Evolutionary conservation across 2,888 invertebrate genomes (phyloP), one percentile per base, ranked within the genome.

Genomic region (Orchesellides sinensis): DNA sequence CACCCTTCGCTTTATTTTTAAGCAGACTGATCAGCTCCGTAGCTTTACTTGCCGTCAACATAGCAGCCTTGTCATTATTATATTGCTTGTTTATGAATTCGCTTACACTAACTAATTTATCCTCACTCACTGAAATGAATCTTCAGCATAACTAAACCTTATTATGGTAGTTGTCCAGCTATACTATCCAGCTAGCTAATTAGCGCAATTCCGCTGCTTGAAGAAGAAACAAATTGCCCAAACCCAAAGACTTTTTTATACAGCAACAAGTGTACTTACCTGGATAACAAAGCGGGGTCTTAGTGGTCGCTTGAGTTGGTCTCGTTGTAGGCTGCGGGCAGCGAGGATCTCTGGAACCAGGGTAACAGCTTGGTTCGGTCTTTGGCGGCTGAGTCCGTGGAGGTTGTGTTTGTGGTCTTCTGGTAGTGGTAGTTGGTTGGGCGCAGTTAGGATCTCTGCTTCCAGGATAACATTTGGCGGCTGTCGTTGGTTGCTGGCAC

Each of bases 341-440:
- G 5, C 17, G 17, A 6, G 54, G 54, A 54, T 54, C 23, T 21
- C 25, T 54, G 21, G 23, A 23, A 14, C 54, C 54, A 12, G 54
- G 54, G 25, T 54, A 54, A 10, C 54, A 54, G 1, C n/a, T 29
- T 19, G 2, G 14, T 61, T 10, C 2, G n/a, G 61, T 2, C 0
- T 17, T 8, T 27, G 25, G 59, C 5, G n/a, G 65, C 0, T 17
- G 10, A 8, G 65, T 14, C 1, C 35, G 40, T 35, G 1, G 35
- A 19, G n/a, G n/a, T n/a, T n/a, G n/a, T n/a, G n/a, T n/a, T n/a
- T n/a, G n/a, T n/a, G n/a, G n/a, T n/a, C n/a, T n/a, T n/a, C n/a
- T n/a, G n/a, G n/a, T n/a, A n/a, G 65, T 65, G n/a, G 59, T 59
- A 6, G 59, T n/a, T 12, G 23, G 59, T 25, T 25, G 40, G 40